Evolutionary conservation across 2,888 invertebrate genomes (phyloP), one percentile per base, ranked within the genome.

Genomic region (Drosophila atripex): DNA sequence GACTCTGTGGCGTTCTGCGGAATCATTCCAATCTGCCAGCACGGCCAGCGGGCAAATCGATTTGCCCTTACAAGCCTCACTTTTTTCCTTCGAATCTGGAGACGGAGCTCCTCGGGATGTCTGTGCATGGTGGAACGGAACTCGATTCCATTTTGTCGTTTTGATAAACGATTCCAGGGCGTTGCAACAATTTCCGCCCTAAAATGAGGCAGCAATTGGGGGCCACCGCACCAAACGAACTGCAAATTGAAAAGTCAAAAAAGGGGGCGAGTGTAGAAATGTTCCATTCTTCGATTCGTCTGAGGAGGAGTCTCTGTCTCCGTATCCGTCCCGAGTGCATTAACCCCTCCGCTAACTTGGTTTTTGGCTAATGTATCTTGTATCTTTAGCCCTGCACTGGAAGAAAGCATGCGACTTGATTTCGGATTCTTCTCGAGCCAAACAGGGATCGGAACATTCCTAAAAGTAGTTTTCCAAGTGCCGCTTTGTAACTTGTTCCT

Each of bases 111-210:
- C 58, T 41, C 39, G 46, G 18, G 18, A 41, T 45, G 46, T 66
- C 58, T 55, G 11, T 55, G 61, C 61, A 55, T 74, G 70, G 63
- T 59, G 60, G 68, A 82, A 78, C 88, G 88, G 85, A 85, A 84
- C 84, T 88, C 89, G 86, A 88, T 83, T 88, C 80, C 89, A 84
- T 88, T 83, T 88, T 87, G 86, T 88, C 84, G 77, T 87, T 89
- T 82, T 87, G 86, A 89, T 88, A 89, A 87, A 89, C 89, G 89
- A 89, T 89, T 88, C 73, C 79, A 74, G 86, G 89, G 86, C 86
- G 86, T 87, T 87, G 86, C 86, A 87, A 86, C 89, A 89, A 89
- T 88, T 88, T 87, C 86, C 86, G 89, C 88, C 84, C 78, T 70
- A 78, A 86, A 88, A 86, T 78, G 84, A 86, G 73, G 66, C 74